phyloP scores from a whole-genome alignment of 2,113 vertebrate genomes.

The Dendropsophus ebraccatus region DNA sequence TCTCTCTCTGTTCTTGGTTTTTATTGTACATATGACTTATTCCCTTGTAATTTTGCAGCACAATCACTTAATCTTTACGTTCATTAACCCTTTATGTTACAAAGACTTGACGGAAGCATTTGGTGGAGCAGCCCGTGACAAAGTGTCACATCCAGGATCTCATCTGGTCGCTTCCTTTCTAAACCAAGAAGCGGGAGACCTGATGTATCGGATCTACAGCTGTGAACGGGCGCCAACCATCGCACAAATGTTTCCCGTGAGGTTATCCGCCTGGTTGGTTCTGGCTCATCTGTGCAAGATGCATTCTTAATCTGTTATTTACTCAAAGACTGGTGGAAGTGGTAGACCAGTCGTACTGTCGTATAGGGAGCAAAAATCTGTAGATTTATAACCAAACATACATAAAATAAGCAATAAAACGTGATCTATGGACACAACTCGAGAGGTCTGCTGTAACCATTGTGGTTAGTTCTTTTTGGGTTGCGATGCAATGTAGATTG shows the following conservation, averaged over 20 bases:
- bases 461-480: slow-evolving; percentile 72
- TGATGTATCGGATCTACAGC: background rate
- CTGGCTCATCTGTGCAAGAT: background rate
- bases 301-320: background rate
- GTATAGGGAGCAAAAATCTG: background rate
- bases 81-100: background rate
- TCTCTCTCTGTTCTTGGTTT: background rate
- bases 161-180: background rate
- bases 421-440: background rate
- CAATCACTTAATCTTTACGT: background rate
- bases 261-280: background rate
- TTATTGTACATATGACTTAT: background rate
- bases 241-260: background rate
- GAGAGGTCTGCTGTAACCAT: slow-evolving; percentile 14
- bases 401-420: background rate
- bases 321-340: background rate
- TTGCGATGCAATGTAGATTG: slow-evolving; percentile 87
- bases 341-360: background rate
- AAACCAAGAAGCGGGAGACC: background rate
- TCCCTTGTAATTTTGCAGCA: background rate
- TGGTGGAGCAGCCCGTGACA: background rate
- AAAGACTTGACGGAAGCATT: background rate
- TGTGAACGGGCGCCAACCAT: background rate
- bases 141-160: background rate
- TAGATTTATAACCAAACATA: background rate